These are phyloP conservation scores for Karalla daura DNA, from an alignment of 2,797 vertebrate species.

Conservation along the genomic window DNA sequence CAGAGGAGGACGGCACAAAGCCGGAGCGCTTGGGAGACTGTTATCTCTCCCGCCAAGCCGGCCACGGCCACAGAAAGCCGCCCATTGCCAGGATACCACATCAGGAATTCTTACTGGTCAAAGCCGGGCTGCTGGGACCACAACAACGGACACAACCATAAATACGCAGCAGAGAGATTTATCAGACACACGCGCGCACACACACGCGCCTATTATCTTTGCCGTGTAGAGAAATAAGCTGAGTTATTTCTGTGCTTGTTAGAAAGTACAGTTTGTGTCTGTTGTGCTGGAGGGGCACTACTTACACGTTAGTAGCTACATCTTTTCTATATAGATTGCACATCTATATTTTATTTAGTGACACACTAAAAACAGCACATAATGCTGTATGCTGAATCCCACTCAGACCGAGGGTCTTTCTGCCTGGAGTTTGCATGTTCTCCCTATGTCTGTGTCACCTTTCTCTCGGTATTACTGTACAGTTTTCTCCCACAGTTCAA, in stretches of 20 bases:
- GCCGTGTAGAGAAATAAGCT: slow-evolving; percentile 21
- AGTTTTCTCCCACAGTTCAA: too few relatives aligned
- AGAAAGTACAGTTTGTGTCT: not conserved
- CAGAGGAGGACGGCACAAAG: slow-evolving; percentile 58
- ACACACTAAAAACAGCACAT: too few relatives aligned
- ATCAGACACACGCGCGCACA: slow-evolving; percentile 40
- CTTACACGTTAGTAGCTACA: not conserved
- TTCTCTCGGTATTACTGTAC: too few relatives aligned
- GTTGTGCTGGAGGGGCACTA: not conserved
- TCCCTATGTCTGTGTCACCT: too few relatives aligned
- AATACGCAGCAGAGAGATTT: slow-evolving; percentile 49
- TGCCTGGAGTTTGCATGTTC: too few relatives aligned
- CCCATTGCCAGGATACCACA: slow-evolving; percentile 64
- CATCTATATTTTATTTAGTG: too few relatives aligned
- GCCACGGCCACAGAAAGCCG: slow-evolving; percentile 41
- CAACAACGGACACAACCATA: slow-evolving; percentile 51
- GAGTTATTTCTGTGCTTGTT: slow-evolving; percentile 25
- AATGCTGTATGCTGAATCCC: too few relatives aligned
- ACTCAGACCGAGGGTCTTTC: too few relatives aligned
- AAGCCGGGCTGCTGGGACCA: slow-evolving; percentile 48
- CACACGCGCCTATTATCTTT: slow-evolving; percentile 13
- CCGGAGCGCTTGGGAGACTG: slow-evolving; percentile 38
- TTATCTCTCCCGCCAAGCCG: slow-evolving; percentile 60
- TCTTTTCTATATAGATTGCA: not conserved
- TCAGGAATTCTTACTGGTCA: slow-evolving; percentile 64